phyloP scores from a whole-genome alignment of 2,797 vertebrate genomes.

The Spinus pinus region DNA sequence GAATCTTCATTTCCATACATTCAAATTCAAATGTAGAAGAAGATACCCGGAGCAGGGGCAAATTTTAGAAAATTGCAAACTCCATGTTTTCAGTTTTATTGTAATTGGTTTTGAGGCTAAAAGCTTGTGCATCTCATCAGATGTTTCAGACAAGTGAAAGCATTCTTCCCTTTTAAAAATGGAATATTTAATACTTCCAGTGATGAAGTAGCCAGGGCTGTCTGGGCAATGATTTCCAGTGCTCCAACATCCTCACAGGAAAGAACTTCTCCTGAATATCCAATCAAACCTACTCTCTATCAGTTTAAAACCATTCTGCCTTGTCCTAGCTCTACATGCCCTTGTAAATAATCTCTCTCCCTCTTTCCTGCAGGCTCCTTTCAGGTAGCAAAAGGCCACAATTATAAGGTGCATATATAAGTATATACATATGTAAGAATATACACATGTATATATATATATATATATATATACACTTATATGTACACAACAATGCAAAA shows the following conservation, averaged over 20 bases:
- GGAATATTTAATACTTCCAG: not conserved
- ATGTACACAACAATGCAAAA: not conserved
- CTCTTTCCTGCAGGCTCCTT: not conserved
- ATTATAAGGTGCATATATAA: too few species aligned
- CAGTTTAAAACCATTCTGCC: not conserved
- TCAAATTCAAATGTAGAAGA: not conserved
- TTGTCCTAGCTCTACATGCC: not conserved
- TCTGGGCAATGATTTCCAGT: not conserved
- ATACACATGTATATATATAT: too few species aligned
- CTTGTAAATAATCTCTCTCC: not conserved
- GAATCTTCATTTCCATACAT: not conserved
- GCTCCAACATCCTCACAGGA: not conserved
- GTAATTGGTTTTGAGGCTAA: not conserved
- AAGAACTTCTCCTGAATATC: not conserved
- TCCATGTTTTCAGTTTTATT: not conserved
- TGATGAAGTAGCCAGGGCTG: not conserved
- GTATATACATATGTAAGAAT: not conserved
- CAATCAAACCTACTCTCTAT: not conserved
- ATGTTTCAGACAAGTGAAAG: not conserved
- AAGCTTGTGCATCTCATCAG: not conserved
- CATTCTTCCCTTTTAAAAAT: not conserved
- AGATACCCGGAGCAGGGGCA: not conserved
- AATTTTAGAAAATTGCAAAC: not conserved
- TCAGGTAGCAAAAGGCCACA: not conserved
- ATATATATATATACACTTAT: fast-evolving